Base-by-base conservation (phyloP, 2,113 vertebrate species). In the Pituophis catenifer region DNA sequence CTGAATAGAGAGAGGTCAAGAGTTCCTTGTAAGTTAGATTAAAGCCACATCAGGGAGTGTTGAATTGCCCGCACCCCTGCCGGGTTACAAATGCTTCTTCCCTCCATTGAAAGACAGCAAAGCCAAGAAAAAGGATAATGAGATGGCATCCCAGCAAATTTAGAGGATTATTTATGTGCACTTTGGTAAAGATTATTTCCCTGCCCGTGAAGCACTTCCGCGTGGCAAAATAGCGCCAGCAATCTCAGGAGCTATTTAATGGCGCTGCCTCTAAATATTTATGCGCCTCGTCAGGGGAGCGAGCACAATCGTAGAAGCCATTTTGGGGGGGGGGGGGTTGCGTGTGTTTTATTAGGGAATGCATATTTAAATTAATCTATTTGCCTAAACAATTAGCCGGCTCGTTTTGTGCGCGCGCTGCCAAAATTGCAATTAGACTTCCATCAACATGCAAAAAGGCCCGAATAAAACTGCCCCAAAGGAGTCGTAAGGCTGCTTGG, bases 291-390 rank as follows among this genome's bases (percentile, higher is more conserved):
- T 97, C 97, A 92, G 96, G 98, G 98, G 98, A 98, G 97, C 96
- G 95, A 97, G 96, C 85, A 94, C 97, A 96, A 97, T 98, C 98
- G 98, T 97, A 98, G 97, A 97, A 97, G 98, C 97, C 97, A 97
- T 98, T 98, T 98, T 65, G 86, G 58, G 23, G 23, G 0, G 53
- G 86, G 58, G 23, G 23, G 23, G 58, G 1, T 24, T 50, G 57
- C 1, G 11, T 1, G 24, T 21, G 7, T n/a, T 75, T 98, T 98
- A 98, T 98, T 98, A 98, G 97, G 97, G 97, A 59, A 98, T 98
- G 98, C 98, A 98, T 98, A 98, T 98, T 98, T 98, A 98, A 98
- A 98, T 98, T 98, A 98, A 98, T 98, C 98, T 98, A 97, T 98
- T 98, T 98, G 97, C 98, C 98, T 98, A 98, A 98, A 98, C 97